Conservation (phyloP, 2,888 invertebrate genomes). For the Eledona agricola region DNA sequence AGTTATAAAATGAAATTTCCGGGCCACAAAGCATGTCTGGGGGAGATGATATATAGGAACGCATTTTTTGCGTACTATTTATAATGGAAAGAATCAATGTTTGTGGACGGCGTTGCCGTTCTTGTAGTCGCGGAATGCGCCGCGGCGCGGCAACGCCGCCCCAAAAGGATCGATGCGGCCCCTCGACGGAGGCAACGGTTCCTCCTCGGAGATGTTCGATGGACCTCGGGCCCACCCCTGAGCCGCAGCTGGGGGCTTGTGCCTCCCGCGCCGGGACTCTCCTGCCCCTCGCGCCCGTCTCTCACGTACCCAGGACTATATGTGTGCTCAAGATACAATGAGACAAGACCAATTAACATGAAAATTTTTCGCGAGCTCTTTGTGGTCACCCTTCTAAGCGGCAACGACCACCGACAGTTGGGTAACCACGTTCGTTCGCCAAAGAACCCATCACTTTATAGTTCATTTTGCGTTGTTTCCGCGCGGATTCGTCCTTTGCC, state of each 20-base stretch:
- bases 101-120: slow-evolving; percentile 51
- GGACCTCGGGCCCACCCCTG: slow-evolving; percentile 49
- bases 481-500: slow-evolving; percentile 57
- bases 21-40: slow-evolving; percentile 62
- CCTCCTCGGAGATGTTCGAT: slow-evolving; percentile 56
- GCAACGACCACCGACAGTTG: slow-evolving; percentile 57
- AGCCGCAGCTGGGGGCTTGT: slow-evolving; percentile 22
- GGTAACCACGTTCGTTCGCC: slow-evolving; percentile 59
- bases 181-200: slow-evolving; percentile 53
- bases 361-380: too few relatives aligned
- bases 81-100: slow-evolving; percentile 64
- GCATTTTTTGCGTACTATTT: slow-evolving; percentile 64
- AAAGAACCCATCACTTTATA: slow-evolving; percentile 57
- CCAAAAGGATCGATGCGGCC: slow-evolving; percentile 54
- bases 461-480: slow-evolving; percentile 60
- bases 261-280: slow-evolving; percentile 30
- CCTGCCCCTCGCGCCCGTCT: slow-evolving; percentile 12
- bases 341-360: too few relatives aligned
- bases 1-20: slow-evolving; percentile 64
- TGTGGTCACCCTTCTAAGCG: too few relatives aligned
- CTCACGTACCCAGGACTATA: too few relatives aligned
- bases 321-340: too few relatives aligned
- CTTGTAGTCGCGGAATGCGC: slow-evolving; percentile 53
- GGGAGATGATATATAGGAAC: slow-evolving; percentile 63
- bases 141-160: slow-evolving; percentile 52